phyloP scores from a whole-genome alignment of 2,797 vertebrate species.

The Microtus californicus region DNA sequence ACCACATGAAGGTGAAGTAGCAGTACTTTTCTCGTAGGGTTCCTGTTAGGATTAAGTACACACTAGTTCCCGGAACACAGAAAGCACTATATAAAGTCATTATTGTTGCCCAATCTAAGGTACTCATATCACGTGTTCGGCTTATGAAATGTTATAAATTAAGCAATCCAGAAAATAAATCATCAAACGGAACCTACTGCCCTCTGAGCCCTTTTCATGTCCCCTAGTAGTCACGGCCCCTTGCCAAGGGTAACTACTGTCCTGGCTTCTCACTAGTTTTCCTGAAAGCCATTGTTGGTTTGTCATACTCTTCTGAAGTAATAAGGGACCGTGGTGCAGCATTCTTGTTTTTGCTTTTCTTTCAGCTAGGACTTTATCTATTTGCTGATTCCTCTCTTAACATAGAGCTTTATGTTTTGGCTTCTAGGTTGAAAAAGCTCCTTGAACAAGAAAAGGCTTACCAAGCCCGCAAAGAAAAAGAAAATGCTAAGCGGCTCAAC shows the following conservation, averaged over 20 bases:
- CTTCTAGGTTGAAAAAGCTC: conserved; percentile 94
- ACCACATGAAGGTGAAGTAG: not conserved
- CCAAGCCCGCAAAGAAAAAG: conserved; percentile 95
- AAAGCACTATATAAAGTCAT: not conserved
- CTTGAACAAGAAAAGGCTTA: conserved; percentile 97
- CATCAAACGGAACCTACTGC: conserved; percentile 24
- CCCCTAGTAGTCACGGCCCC: not conserved
- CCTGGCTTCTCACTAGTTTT: conserved; percentile 28
- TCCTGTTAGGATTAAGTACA: conserved; percentile 8
- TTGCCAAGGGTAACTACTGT: not conserved
- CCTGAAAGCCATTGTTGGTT: not conserved
- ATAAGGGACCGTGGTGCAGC: not conserved
- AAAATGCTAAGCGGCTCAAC: conserved; percentile 92
- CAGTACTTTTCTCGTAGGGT: not conserved
- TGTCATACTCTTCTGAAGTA: not conserved
- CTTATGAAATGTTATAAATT: conserved; percentile 34
- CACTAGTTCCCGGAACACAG: not conserved
- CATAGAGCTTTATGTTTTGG: conserved; percentile 34
- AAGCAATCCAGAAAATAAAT: conserved; percentile 35
- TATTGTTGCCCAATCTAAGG: not conserved
- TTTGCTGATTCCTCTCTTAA: conserved; percentile 56
- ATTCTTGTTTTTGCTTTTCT: conserved; percentile 25
- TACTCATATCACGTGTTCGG: not conserved
- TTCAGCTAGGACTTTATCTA: not conserved
- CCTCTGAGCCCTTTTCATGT: not conserved